A percentile compares a stretch with the other conserved stretches of the same genome.
Conservation (phyloP, 1,140 invertebrate genomes). For the Leptonema lineaticorne region DNA sequence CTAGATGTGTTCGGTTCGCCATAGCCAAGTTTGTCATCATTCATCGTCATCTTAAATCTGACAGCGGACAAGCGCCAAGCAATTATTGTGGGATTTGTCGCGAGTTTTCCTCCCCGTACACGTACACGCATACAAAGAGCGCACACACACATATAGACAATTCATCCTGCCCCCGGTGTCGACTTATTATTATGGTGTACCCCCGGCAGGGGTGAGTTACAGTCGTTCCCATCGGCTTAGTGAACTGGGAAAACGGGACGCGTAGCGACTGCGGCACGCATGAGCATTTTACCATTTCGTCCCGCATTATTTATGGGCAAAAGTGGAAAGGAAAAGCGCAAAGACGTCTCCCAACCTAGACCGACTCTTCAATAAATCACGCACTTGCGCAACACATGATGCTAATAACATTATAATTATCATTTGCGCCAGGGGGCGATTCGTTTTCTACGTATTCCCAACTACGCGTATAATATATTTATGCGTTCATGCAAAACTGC, state of each 20-base stretch:
- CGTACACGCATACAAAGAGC: neutral
- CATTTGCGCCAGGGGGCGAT: slow-evolving; percentile 16
- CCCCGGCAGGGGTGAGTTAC: no score
- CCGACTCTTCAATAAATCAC: slow-evolving; percentile 17
- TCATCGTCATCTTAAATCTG: slow-evolving; percentile 24
- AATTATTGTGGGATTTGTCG: slow-evolving; percentile 35
- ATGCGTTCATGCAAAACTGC: no score
- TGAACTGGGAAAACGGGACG: neutral
- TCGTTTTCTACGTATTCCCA: slow-evolving; percentile 4
- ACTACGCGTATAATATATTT: no score
- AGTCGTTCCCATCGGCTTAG: neutral
- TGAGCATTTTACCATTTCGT: neutral
- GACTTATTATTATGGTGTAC: no score
- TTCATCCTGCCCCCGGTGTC: neutral
- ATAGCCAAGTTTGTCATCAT: slow-evolving; percentile 5
- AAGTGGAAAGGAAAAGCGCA: neutral
- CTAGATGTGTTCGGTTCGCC: no score
- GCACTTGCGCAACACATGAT: slow-evolving; percentile 20
- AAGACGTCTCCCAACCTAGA: neutral
- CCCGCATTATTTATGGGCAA: slow-evolving; percentile 39
- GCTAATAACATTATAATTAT: slow-evolving; percentile 28
- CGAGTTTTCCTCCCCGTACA: slow-evolving; percentile 1
- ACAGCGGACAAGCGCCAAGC: slow-evolving; percentile 35
- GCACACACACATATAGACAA: neutral
- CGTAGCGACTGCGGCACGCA: neutral